phyloP scores from a whole-genome alignment of 23 tunicate species.

The Styela clava region DNA sequence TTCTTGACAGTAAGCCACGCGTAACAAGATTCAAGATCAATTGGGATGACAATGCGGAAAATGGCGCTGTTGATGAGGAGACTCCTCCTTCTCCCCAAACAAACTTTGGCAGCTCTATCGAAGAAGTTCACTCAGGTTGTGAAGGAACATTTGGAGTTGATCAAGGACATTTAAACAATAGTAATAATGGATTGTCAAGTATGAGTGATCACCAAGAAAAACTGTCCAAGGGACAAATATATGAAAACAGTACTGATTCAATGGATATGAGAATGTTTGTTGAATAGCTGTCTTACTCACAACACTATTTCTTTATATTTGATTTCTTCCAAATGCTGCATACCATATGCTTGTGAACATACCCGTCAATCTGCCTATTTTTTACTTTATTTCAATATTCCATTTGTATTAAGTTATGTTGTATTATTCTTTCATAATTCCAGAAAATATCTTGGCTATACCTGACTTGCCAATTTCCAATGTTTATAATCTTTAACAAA shows the following conservation, averaged over 20 bases:
- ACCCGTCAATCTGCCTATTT: no score
- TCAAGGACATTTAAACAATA: not conserved
- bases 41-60: conserved; percentile 73
- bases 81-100: conserved; percentile 31
- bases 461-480: no score
- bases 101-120: conserved; percentile 28
- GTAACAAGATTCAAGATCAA: conserved; percentile 92
- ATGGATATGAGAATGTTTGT: conserved; percentile 39
- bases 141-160: not conserved
- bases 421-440: no score
- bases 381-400: no score
- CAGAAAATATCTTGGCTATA: no score
- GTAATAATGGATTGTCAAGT: not conserved
- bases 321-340: no score
- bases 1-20: conserved; percentile 74
- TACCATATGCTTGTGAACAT: no score
- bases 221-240: not conserved
- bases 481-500: no score
- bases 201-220: not conserved
- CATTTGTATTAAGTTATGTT: no score
- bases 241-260: conserved; percentile 26
- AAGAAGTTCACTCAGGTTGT: not conserved
- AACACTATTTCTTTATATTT: no score
- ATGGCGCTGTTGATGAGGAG: conserved; percentile 1
- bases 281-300: no score